Percentiles rank a stretch among this genome's conserved stretches.
phyloP scores from a whole-genome alignment of 1,140 invertebrate species.

The Apis laboriosa region DNA sequence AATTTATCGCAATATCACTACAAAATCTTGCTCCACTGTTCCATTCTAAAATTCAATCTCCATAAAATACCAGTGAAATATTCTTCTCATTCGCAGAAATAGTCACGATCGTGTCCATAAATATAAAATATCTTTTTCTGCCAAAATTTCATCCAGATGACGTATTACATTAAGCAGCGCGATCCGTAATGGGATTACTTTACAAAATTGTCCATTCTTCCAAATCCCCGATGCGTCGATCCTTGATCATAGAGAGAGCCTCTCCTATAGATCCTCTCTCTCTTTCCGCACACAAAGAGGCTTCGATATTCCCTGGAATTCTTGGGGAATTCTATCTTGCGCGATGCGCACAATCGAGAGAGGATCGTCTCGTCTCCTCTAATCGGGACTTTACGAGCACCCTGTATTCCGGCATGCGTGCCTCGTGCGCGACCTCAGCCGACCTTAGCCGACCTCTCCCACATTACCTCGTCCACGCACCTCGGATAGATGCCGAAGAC shows the following conservation, averaged over 20 bases:
- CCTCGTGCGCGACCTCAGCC: slow-evolving; percentile 66
- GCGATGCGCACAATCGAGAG: slow-evolving; percentile 5
- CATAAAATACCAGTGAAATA: no score
- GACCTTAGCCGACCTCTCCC: slow-evolving; percentile 73
- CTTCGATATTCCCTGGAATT: slow-evolving; percentile 68
- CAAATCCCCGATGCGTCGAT: slow-evolving; percentile 51
- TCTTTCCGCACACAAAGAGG: background rate
- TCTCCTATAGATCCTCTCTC: no score
- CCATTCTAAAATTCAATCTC: no score
- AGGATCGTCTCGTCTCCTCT: slow-evolving; percentile 53
- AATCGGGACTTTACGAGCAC: slow-evolving; percentile 73
- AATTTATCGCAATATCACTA: no score
- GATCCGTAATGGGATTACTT: slow-evolving; percentile 71
- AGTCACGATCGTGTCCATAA: no score
- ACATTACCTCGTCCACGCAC: slow-evolving; percentile 73
- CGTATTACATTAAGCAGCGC: slow-evolving; percentile 64
- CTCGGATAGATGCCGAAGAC: slow-evolving; percentile 46
- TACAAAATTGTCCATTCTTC: slow-evolving; percentile 55
- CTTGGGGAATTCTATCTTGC: slow-evolving; percentile 55
- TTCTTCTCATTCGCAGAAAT: no score
- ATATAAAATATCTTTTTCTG: no score
- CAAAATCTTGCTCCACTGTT: no score
- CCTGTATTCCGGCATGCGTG: slow-evolving; percentile 72
- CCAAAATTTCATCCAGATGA: no score
- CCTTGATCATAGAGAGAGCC: background rate